Evolutionary conservation across 1,140 invertebrate species (phyloP).

Genomic region (Drosophila subobscura): DNA sequence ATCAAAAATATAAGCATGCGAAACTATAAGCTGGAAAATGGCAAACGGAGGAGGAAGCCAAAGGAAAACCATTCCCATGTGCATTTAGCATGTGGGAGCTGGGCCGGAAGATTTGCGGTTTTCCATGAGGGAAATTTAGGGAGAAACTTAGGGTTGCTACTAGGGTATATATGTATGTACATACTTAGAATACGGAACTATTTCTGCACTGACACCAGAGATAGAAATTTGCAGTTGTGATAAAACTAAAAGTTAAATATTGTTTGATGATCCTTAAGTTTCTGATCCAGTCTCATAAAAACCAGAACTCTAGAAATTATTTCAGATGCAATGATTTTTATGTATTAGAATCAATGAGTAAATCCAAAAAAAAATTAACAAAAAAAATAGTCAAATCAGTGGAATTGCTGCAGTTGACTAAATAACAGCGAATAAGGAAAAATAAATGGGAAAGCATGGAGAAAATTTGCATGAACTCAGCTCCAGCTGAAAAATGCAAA

Average conservation of each 20-base stretch:
- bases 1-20: background rate
- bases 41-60: slow-evolving; percentile 24
- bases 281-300: background rate
- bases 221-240: background rate
- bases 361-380: slow-evolving; percentile 10
- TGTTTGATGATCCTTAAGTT: too few species aligned
- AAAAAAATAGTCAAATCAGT: slow-evolving; percentile 4
- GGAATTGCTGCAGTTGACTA: slow-evolving; percentile 29
- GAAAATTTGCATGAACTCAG: slow-evolving; percentile 19
- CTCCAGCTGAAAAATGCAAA: slow-evolving; percentile 50
- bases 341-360: background rate
- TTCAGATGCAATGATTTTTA: slow-evolving; percentile 1
- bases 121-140: background rate
- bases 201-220: too few species aligned
- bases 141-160: too few species aligned
- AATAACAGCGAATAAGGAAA: slow-evolving; percentile 33
- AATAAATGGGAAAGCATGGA: slow-evolving; percentile 1
- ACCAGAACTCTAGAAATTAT: background rate
- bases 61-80: slow-evolving; percentile 35
- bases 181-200: too few species aligned
- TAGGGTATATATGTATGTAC: too few species aligned
- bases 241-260: background rate
- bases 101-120: slow-evolving; percentile 13
- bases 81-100: slow-evolving; percentile 22
- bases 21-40: slow-evolving; percentile 17